A percentile compares a stretch with the other conserved stretches of the same genome.
Conservation (phyloP, 1,140 invertebrate species). For the Rhyacophila brunnea region DNA sequence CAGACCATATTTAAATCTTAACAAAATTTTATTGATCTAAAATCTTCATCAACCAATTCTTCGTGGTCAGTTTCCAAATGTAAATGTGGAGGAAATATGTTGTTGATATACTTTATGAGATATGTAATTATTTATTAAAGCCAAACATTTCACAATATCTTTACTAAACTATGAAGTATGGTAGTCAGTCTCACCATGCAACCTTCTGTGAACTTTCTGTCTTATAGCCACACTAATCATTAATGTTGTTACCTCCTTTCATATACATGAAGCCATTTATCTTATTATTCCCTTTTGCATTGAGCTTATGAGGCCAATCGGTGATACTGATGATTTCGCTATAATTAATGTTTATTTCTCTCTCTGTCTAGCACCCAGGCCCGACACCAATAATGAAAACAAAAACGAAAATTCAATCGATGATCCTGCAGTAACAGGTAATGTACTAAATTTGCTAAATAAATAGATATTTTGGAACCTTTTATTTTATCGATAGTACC, state of each 20-base stretch:
- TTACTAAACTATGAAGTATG: background rate
- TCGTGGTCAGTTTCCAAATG: no score
- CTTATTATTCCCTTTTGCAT: background rate
- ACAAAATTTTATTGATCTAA: background rate
- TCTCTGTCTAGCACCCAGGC: conserved; percentile 2
- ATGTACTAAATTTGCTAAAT: no score
- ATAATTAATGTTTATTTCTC: conserved; percentile 7
- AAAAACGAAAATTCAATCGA: conserved; percentile 18
- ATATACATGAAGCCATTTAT: background rate
- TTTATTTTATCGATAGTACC: no score
- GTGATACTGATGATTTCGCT: no score
- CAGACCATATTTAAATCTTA: background rate
- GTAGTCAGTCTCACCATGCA: no score
- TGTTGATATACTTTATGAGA: background rate
- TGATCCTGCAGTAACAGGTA: conserved; percentile 13
- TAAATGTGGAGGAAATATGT: background rate
- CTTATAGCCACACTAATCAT: background rate
- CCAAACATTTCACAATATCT: background rate
- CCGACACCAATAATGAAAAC: conserved; percentile 3
- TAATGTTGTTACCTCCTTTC: background rate
- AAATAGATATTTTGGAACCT: no score
- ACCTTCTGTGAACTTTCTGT: no score
- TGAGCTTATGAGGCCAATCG: background rate
- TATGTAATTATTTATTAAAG: background rate
- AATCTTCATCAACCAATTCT: no score